Base-by-base conservation (phyloP, 1,140 invertebrate genomes). In the Micrasema longulum region DNA sequence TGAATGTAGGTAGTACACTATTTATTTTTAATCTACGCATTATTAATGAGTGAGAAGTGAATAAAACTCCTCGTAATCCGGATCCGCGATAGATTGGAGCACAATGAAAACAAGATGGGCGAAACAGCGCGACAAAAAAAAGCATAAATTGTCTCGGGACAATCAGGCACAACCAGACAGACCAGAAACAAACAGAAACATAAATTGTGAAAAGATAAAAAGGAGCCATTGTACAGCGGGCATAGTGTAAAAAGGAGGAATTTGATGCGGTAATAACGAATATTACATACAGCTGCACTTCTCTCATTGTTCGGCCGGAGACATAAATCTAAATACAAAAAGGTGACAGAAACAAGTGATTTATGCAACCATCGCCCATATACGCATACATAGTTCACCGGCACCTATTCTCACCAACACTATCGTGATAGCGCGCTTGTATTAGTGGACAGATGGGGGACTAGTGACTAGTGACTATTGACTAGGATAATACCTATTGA, bases 261-360 rank as follows among this genome's bases (percentile, higher is more conserved):
- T 75, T 75, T 66, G 74, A 75, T 75, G 74, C 74, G 74, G 74
- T 75, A 75, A 75, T 75, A 75, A 75, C 74, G 74, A 75, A 75
- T 75, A 75, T 75, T 75, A 70, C 74, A 72, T 75, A 75, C 74
- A 75, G 74, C 74, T 75, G 74, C 74, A 75, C 65, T 65, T 68
- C 53, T 65, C 62, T 72, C 74, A 75, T 75, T 75, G 74, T 75
- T 71, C 74, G 43, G 57, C 50, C 41, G 26, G 65, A 50, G 53
- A 70, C 70, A 75, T 75, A 75, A 75, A 75, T 75, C 74, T 75
- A 72, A 75, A 75, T 72, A 72, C 67, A 63, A 70, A 66, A 70
- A 72, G 70, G 64, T 71, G 69, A 75, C 73, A 75, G 69, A 64
- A 65, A 38, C 64, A 38, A 57, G 73, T 75, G 73, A 75, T 75